Base-by-base conservation (phyloP, 2,888 invertebrate genomes). In the Cepaea hortensis region DNA sequence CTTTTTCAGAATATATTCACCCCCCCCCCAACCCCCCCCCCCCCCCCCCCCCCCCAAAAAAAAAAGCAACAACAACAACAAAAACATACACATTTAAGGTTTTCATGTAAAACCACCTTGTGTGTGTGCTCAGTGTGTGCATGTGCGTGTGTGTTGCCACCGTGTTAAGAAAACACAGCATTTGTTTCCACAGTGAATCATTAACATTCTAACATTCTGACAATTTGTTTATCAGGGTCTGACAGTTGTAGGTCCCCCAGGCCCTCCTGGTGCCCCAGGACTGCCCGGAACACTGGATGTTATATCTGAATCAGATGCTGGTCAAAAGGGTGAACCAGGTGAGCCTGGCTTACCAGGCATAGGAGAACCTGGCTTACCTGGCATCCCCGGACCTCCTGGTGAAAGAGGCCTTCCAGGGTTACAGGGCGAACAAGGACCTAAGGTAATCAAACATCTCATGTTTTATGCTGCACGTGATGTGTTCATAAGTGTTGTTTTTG, bases 231-330 rank as follows among this genome's bases (percentile, higher is more conserved):
- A 50, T 46, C 72, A 88, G 88, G 88, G 88, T 18, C 23, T 87
- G 46, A 80, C 86, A 23, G 77, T 88, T 46, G 62, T 55, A 4
- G 88, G 87, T 13, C 88, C 87, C 3, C 75, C 76, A 5, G 90
- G 90, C 35, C 88, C 87, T 0, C 89, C 76, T 9, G 90, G 90
- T 48, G 86, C 87, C 0, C 89, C 90, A 7, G 91, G 91, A 20
- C 89, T 35, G 0, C 91, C 92, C 18, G 90, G 89, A 65, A 23
- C 61, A 61, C 70, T 80, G 86, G 89, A 87, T 65, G 87, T 89
- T 62, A 88, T 89, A 72, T 88, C 86, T 3, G 89, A 90, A 62
- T 65, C 81, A 79, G 88, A 76, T 70, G 79, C 48, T 65, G 90
- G 89, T 18, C 84, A 85, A 3, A 89, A 88, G 61, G 89, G 89